Conservation (phyloP, 2,113 vertebrate species). For the Ifrita kowaldi region DNA sequence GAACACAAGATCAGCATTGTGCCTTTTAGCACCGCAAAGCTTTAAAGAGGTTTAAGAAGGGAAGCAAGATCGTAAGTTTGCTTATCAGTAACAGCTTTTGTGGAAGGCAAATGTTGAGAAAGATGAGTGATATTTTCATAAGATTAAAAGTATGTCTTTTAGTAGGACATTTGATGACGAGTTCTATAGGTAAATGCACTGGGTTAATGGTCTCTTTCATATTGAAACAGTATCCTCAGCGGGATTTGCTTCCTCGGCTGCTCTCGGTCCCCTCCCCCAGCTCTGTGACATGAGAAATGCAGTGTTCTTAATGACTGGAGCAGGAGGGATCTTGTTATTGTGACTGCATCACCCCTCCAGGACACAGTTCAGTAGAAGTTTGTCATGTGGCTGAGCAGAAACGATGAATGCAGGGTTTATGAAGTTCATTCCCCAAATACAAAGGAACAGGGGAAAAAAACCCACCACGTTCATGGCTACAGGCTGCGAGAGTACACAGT, state of each 20-base stretch:
- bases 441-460: not conserved
- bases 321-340: constrained; percentile 57
- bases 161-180: not conserved
- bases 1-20: not conserved
- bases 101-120: not conserved
- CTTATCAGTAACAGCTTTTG: not conserved
- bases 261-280: constrained; percentile 11
- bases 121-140: not conserved
- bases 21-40: not conserved
- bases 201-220: constrained; percentile 25
- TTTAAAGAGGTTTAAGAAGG: not conserved
- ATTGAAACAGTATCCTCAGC: constrained; percentile 4
- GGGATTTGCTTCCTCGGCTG: not conserved
- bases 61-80: not conserved
- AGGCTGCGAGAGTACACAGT: constrained; percentile 30
- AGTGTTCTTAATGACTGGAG: constrained; percentile 41
- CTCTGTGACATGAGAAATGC: constrained; percentile 24
- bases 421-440: constrained; percentile 60
- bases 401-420: constrained; percentile 58
- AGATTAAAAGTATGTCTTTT: not conserved
- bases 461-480: constrained; percentile 12
- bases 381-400: constrained; percentile 55
- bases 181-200: not conserved
- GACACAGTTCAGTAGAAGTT: constrained; percentile 64
- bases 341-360: constrained; percentile 46